A percentile compares a stretch with the other conserved stretches of the same genome.
Conservation (phyloP, 30 jellyfish, hydroid and myxozoan species). For the Aurelia sp. region DNA sequence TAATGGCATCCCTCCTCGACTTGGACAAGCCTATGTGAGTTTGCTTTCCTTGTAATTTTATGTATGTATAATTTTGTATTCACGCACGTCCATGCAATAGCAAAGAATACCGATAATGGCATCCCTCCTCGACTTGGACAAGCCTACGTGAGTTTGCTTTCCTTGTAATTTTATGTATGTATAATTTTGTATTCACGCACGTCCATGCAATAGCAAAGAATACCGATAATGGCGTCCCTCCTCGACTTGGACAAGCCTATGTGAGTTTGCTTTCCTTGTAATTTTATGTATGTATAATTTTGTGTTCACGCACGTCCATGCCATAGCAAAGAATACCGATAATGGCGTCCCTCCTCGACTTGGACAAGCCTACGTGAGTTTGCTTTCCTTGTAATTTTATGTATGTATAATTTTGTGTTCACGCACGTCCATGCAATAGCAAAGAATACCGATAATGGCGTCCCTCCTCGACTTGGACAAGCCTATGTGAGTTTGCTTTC, state of each 20-base stretch:
- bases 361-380: constrained; percentile 78
- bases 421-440: too few species aligned
- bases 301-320: too few species aligned
- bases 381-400: neutral
- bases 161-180: neutral
- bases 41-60: neutral
- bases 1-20: constrained; percentile 84
- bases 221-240: constrained; percentile 90
- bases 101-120: too few species aligned
- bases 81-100: too few species aligned
- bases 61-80: neutral
- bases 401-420: neutral
- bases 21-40: constrained; percentile 80
- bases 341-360: constrained; percentile 85
- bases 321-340: too few species aligned
- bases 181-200: too few species aligned
- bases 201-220: too few species aligned
- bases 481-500: constrained; percentile 53
- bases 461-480: constrained; percentile 87
- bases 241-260: constrained; percentile 82
- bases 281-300: neutral
- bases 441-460: constrained; percentile 89
- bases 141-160: constrained; percentile 51
- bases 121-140: constrained; percentile 86
- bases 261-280: constrained; percentile 20